Percentiles rank a stretch among this genome's conserved stretches.
These are phyloP conservation scores for Thera obeliscata DNA, from an alignment of 2,888 invertebrate species.

Conservation along the genomic window DNA sequence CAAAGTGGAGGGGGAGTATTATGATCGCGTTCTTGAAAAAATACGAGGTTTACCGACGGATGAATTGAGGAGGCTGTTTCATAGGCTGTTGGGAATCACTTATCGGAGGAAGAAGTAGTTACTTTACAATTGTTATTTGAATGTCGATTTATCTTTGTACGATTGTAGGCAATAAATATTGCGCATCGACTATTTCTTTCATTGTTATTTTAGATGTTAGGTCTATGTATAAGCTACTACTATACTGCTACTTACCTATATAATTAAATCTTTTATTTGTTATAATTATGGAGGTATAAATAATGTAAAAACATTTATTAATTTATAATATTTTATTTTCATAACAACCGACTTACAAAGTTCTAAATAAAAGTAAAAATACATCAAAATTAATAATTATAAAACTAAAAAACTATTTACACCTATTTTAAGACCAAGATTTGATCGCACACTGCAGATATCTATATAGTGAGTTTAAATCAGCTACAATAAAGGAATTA, in stretches of 20 bases:
- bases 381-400: conserved; percentile 21
- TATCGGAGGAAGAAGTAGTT: conserved; percentile 74
- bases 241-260: no score
- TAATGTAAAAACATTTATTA: neutral
- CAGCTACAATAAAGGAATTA: conserved; percentile 23
- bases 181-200: no score
- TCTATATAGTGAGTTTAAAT: conserved; percentile 33
- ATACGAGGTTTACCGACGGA: conserved; percentile 41
- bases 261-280: no score
- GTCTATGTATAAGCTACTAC: no score
- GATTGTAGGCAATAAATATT: no score
- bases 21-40: conserved; percentile 85
- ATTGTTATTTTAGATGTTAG: no score
- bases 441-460: conserved; percentile 35
- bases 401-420: conserved; percentile 19
- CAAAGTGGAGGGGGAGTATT: conserved; percentile 89
- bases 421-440: conserved; percentile 31
- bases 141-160: neutral
- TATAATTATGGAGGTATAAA: no score
- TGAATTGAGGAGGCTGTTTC: conserved; percentile 87
- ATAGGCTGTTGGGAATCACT: conserved; percentile 89
- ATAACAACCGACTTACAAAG: conserved; percentile 16
- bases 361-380: conserved; percentile 19
- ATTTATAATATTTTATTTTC: conserved; percentile 21
- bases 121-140: neutral